A percentile compares a stretch with the other conserved stretches of the same genome.
Evolutionary conservation across 2,797 vertebrate genomes (phyloP).

Genomic region (Syngnathus acus): DNA sequence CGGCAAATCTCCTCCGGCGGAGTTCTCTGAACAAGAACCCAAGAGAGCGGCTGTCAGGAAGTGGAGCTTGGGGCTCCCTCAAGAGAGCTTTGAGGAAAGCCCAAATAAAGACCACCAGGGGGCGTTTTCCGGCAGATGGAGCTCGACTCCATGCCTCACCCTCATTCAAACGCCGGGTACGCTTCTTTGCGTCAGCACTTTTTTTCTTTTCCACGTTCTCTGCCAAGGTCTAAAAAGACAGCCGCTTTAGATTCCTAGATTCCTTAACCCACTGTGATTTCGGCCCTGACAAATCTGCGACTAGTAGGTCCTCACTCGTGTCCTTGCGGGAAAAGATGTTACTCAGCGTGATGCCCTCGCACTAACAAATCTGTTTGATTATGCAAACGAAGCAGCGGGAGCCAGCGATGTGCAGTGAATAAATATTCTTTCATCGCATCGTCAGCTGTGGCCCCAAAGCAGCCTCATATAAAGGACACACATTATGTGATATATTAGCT

Average conservation of each 20-base stretch:
- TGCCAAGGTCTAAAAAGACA: conserved; percentile 40
- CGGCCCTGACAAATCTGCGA: background rate
- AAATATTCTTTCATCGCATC: conserved; percentile 53
- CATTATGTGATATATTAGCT: background rate
- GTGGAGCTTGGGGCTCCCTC: conserved; percentile 40
- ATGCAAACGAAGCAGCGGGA: background rate
- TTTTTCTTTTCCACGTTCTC: conserved; percentile 42
- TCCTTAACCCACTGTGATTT: no score
- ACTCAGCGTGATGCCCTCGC: background rate
- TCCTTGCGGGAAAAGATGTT: conserved; percentile 1
- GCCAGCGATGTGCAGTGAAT: conserved; percentile 38
- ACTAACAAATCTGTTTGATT: conserved; percentile 6
- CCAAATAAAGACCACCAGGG: background rate
- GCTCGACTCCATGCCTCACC: conserved; percentile 45
- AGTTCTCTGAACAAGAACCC: conserved; percentile 38
- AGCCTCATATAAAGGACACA: background rate
- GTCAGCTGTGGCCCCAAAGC: background rate
- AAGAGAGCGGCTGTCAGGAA: conserved; percentile 38
- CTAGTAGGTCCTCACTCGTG: background rate
- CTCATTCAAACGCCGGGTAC: conserved; percentile 64
- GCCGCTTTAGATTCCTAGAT: conserved; percentile 14
- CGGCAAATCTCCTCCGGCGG: conserved; percentile 6
- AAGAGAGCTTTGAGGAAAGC: conserved; percentile 15
- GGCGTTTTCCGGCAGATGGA: background rate
- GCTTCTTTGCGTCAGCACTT: conserved; percentile 33